A percentile compares a stretch with the other conserved stretches of the same genome.
Evolutionary conservation across 2,888 invertebrate genomes (phyloP).

Genomic region (Taphrorychus bicolor): DNA sequence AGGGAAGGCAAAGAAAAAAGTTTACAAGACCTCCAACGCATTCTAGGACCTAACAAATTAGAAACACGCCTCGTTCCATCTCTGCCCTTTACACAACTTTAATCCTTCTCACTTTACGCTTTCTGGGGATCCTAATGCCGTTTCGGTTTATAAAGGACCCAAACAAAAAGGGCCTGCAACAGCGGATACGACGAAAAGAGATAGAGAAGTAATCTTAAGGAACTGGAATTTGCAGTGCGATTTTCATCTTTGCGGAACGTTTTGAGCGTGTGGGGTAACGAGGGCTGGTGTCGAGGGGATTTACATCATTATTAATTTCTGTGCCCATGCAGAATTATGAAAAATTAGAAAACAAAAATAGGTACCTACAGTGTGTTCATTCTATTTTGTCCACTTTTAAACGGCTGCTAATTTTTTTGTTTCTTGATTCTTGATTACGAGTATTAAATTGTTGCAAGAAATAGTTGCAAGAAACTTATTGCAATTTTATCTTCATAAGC

Average conservation of each 20-base stretch:
- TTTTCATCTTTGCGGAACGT: conserved; percentile 60
- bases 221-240: conserved; percentile 60
- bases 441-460: no score
- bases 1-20: no score
- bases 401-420: no score
- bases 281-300: neutral
- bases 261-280: conserved; percentile 52
- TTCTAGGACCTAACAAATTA: neutral
- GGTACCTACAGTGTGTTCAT: no score
- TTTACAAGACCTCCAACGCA: no score
- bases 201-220: conserved; percentile 56
- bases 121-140: conserved; percentile 50
- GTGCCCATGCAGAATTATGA: no score
- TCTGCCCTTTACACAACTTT: conserved; percentile 23
- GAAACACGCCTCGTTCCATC: neutral
- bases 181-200: conserved; percentile 48
- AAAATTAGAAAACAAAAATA: no score
- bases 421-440: no score
- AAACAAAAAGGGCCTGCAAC: conserved; percentile 34
- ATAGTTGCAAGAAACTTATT: no score
- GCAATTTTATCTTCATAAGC: no score
- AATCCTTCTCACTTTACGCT: conserved; percentile 54
- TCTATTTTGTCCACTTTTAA: no score
- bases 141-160: conserved; percentile 51
- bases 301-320: conserved; percentile 1